These are phyloP conservation scores for Platyscapa corneri DNA, from an alignment of 1,140 invertebrate species.

Conservation along the genomic window DNA sequence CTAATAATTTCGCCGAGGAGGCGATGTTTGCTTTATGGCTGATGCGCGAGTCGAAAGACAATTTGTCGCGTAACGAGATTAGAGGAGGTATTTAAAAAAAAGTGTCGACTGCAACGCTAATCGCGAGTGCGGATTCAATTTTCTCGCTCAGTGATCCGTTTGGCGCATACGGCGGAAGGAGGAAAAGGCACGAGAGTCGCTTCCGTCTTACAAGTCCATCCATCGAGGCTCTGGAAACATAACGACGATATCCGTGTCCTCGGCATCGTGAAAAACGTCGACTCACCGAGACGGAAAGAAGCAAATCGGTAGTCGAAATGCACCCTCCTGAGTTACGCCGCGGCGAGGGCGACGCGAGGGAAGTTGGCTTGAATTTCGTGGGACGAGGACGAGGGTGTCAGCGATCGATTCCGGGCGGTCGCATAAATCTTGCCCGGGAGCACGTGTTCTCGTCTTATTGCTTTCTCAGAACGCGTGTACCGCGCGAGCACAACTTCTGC, in stretches of 20 bases:
- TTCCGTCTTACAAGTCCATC: background rate
- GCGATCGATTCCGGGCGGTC: conserved; percentile 29
- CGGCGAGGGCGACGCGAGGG: background rate
- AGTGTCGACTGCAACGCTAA: too few species aligned
- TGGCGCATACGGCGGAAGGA: too few species aligned
- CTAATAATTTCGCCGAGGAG: too few species aligned
- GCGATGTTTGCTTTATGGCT: too few species aligned
- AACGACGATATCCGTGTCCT: background rate
- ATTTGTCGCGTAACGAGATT: too few species aligned
- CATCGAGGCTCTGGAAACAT: background rate
- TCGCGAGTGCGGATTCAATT: too few species aligned
- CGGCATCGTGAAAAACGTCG: too few species aligned
- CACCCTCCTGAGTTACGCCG: background rate
- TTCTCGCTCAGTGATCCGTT: too few species aligned
- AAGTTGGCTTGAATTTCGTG: conserved; percentile 5
- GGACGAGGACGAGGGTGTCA: background rate
- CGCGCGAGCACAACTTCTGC: background rate
- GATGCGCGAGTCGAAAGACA: too few species aligned
- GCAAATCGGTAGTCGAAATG: background rate
- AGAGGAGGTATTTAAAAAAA: too few species aligned
- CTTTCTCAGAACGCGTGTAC: background rate
- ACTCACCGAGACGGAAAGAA: background rate
- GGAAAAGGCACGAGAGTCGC: too few species aligned
- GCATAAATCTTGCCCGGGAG: conserved; percentile 16
- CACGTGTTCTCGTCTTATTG: conserved; percentile 42